Percentiles rank a stretch among this genome's conserved stretches.
phyloP scores from a whole-genome alignment of 2,888 invertebrate genomes.

The Phyllotreta striolata region DNA sequence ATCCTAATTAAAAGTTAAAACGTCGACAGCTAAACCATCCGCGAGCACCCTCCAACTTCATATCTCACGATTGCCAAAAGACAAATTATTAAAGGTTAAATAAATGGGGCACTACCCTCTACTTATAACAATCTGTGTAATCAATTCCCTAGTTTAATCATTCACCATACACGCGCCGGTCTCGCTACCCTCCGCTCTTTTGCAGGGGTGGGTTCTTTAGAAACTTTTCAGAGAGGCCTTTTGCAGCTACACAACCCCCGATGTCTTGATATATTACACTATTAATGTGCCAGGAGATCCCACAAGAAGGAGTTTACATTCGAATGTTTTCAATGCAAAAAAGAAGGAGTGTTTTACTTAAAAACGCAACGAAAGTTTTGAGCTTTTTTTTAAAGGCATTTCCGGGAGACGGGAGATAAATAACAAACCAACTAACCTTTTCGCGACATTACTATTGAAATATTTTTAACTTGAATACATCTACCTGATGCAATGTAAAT shows the following conservation, averaged over 20 bases:
- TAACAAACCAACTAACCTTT: no score
- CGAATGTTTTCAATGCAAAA: not conserved
- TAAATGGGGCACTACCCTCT: conserved; percentile 35
- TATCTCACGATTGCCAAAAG: conserved; percentile 30
- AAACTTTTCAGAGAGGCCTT: conserved; percentile 27
- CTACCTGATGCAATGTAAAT: no score
- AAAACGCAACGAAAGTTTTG: no score
- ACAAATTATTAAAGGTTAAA: conserved; percentile 40
- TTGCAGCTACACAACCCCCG: conserved; percentile 29
- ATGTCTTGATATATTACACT: conserved; percentile 31
- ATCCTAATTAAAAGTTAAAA: conserved; percentile 16
- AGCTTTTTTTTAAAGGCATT: no score
- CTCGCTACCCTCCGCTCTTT: conserved; percentile 15
- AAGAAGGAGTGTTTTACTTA: no score
- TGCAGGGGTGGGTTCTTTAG: conserved; percentile 31
- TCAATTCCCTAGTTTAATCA: conserved; percentile 37
- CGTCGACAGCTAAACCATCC: conserved; percentile 4
- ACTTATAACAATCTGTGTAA: conserved; percentile 35
- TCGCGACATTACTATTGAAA: no score
- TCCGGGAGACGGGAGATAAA: no score
- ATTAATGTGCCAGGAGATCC: conserved; percentile 24
- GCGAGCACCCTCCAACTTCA: conserved; percentile 17
- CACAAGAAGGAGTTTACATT: conserved; percentile 19
- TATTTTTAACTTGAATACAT: no score
- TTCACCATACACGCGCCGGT: conserved; percentile 30